phyloP scores from a whole-genome alignment of 2,113 vertebrate species.

The Sinocyclocheilus rhinocerous region DNA sequence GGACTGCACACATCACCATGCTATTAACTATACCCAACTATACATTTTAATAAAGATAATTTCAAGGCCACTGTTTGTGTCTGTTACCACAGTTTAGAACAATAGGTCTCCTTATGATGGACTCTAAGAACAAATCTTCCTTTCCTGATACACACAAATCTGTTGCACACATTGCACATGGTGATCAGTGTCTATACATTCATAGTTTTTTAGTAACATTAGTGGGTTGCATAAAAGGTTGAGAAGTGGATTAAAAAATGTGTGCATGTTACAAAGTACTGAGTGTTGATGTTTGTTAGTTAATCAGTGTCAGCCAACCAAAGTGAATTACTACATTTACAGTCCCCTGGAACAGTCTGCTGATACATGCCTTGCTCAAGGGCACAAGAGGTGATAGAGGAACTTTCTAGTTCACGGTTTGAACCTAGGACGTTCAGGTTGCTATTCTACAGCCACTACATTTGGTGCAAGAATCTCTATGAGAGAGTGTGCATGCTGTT shows the following conservation, averaged over 20 bases:
- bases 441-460: slow-evolving; percentile 12
- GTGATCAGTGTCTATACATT: slow-evolving; percentile 33
- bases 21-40: neutral
- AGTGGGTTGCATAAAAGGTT: slow-evolving; percentile 11
- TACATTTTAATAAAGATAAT: slow-evolving; percentile 19
- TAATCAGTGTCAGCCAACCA: neutral
- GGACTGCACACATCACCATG: neutral
- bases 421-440: slow-evolving; percentile 2
- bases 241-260: slow-evolving; percentile 3
- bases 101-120: slow-evolving; percentile 14
- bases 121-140: slow-evolving; percentile 6
- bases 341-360: slow-evolving; percentile 15
- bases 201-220: slow-evolving; percentile 7
- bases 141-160: neutral
- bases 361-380: slow-evolving; percentile 16
- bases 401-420: slow-evolving; percentile 1
- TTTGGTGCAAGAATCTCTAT: slow-evolving; percentile 20
- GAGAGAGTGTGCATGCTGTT: slow-evolving; percentile 20
- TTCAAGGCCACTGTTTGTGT: slow-evolving; percentile 41
- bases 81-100: slow-evolving; percentile 10
- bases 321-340: slow-evolving; percentile 30
- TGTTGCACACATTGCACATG: slow-evolving; percentile 24
- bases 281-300: slow-evolving; percentile 1
- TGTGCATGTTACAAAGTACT: neutral
- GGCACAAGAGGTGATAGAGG: slow-evolving; percentile 11